phyloP scores from a whole-genome alignment of 2,113 vertebrate species.

The Craseonycteris thonglongyai region DNA sequence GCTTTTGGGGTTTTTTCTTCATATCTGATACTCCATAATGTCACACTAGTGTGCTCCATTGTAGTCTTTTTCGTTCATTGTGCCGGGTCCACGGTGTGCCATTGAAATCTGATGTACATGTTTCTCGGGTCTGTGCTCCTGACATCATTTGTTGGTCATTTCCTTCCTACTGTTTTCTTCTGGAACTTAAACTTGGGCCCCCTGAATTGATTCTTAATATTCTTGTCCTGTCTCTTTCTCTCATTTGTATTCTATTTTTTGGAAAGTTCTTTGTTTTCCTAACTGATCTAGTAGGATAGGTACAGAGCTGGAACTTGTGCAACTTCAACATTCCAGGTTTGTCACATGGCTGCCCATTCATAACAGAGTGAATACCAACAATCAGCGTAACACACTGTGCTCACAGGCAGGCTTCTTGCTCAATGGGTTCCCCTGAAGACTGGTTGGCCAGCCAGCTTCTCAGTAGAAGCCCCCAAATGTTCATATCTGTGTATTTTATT shows the following conservation, averaged over 20 bases:
- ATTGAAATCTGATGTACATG: accelerated
- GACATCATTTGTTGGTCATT: accelerated
- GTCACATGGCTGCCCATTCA: accelerated
- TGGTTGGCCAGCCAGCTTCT: not conserved
- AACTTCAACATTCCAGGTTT: too few species aligned
- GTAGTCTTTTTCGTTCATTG: too few species aligned
- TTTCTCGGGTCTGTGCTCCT: accelerated
- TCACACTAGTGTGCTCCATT: accelerated
- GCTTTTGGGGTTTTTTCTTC: not conserved
- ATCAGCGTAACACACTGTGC: accelerated
- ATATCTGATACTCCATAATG: too few species aligned
- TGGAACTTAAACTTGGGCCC: not conserved
- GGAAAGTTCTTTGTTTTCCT: not conserved
- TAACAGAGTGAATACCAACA: not conserved
- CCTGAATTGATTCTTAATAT: not conserved
- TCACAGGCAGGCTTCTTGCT: not conserved
- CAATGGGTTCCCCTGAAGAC: not conserved
- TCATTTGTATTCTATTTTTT: not conserved
- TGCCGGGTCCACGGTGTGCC: accelerated
- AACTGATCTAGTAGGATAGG: not conserved
- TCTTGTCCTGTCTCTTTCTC: not conserved
- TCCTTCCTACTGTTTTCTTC: not conserved
- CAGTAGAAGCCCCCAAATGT: not conserved
- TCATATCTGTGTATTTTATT: accelerated
- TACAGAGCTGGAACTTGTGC: not conserved